Conservation (phyloP, 2,797 vertebrate species). For the Graptemys geographica region DNA sequence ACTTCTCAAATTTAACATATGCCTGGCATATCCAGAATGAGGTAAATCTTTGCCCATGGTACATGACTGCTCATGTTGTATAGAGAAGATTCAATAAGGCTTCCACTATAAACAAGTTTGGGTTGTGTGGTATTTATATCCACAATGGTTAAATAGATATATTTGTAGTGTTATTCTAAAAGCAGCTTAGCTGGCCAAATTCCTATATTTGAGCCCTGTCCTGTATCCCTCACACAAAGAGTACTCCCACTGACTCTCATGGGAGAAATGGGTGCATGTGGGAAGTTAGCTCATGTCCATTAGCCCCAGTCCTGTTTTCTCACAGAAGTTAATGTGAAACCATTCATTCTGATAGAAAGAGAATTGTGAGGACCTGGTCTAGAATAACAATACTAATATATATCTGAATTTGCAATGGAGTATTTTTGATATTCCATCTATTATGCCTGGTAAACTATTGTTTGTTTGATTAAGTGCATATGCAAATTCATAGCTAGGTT, state of each 20-base stretch:
- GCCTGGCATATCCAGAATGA: neutral
- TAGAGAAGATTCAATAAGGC: neutral
- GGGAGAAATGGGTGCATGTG: neutral
- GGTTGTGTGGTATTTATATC: fast-evolving
- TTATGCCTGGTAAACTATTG: neutral
- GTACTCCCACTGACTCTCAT: neutral
- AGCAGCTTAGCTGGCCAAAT: neutral
- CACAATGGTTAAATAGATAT: neutral
- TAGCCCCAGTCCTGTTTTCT: neutral
- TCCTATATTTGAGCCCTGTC: neutral
- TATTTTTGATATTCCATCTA: neutral
- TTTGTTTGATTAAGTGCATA: neutral
- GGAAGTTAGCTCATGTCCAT: neutral
- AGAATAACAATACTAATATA: neutral
- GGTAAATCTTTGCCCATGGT: neutral
- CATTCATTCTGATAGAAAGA: neutral
- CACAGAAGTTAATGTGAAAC: neutral
- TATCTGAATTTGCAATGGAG: neutral
- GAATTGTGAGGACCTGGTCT: neutral
- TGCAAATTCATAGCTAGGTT: fast-evolving
- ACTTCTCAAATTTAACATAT: neutral
- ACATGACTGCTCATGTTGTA: neutral
- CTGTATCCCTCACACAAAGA: neutral
- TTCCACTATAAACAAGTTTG: neutral
- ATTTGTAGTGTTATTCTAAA: neutral